Evolutionary conservation across 2,797 vertebrate species (phyloP), one percentile per base, ranked within the genome.

Genomic region (Lateolabrax maculatus): DNA sequence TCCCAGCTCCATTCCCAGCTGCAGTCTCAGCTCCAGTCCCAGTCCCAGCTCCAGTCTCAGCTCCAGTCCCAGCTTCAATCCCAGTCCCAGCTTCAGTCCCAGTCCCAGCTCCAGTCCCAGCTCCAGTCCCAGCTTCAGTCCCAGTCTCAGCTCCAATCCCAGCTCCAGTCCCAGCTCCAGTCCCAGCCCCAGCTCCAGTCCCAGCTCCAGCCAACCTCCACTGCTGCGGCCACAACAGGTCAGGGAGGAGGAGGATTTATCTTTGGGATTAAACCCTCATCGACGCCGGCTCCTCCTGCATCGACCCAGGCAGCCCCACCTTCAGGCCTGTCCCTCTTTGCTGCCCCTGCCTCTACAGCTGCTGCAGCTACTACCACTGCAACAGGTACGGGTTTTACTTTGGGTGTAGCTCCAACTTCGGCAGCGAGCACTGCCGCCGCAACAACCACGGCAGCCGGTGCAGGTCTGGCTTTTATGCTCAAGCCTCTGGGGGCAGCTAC

Each of bases 201-300:
- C n/a, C n/a, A n/a, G n/a, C n/a, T n/a, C n/a, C n/a, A n/a, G n/a
- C 71, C 81, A 31, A 46, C 69, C 25, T 1, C 87, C 73, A 19
- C 84, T 0, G 31, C 83, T 31, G 58, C 84, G 43, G 21, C 84
- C 10, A 1, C 88, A 29, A 23, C 90, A 0, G 70, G 61, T 21
- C 95, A 91, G 70, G 88, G 85, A 9, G 90, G 85, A 9, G 90
- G 94, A 19, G 73, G 91, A 1, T 94, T 97, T 57, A 21, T 87
- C 62, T 96, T 97, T 89, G 96, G 95, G 23, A 78, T 95, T 58
- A 97, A 97, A 85, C 94, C 95, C 3, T 94, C 95, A 84, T 94
- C 89, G 0, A 95, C 94, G 18, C 95, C 94, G 18, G 93, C 93
- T 62, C 95, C 94, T 19, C 71, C 87, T 57, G 71, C 84, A 5